Base-by-base conservation (phyloP, 2,888 invertebrate genomes). In the Octodonta nipae region DNA sequence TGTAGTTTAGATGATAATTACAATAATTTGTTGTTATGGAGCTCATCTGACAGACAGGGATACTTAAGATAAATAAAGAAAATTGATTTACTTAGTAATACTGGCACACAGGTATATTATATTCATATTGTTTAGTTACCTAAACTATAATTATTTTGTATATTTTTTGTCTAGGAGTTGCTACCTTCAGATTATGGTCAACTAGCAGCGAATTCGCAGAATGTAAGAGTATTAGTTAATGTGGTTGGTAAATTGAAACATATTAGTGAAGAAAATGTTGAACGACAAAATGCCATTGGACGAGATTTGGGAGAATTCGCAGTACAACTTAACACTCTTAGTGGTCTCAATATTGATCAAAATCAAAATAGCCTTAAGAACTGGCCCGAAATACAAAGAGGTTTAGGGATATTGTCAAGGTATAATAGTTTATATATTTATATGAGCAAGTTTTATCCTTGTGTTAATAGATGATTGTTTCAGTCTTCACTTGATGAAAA, bases 131-230 rank as follows among this genome's bases (percentile, higher is more conserved):
- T 15, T 8, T 13, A 37, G n/a, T n/a, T n/a, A n/a, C n/a, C n/a
- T n/a, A n/a, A n/a, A n/a, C n/a, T 6, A 15, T 10, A 27, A 11
- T 26, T 12, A 10, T 30, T 33, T 25, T 28, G 26, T 35, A 24
- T 34, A 38, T 36, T 45, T n/a, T n/a, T n/a, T n/a, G n/a, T 55
- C 25, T 38, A 66, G 65, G 68, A 69, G 44, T 49, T 71, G 24
- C 61, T 71, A n/a, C 71, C 71, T 1, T 54, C 64, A 8, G 69
- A 71, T 22, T 58, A 64, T 25, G 63, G 65, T 3, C 70, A 71
- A 51, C 69, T 71, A 45, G 68, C 70, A 4, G 62, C 63, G 32
- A 70, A 66, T 43, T 58, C 71, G 17, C 71, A 72, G 43, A 70
- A 71, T 44, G 65, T 73, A 14, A 51, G 67, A 10, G 58, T 64